Base-by-base conservation (phyloP, 1,140 invertebrate species). In the Aphis gossypii region DNA sequence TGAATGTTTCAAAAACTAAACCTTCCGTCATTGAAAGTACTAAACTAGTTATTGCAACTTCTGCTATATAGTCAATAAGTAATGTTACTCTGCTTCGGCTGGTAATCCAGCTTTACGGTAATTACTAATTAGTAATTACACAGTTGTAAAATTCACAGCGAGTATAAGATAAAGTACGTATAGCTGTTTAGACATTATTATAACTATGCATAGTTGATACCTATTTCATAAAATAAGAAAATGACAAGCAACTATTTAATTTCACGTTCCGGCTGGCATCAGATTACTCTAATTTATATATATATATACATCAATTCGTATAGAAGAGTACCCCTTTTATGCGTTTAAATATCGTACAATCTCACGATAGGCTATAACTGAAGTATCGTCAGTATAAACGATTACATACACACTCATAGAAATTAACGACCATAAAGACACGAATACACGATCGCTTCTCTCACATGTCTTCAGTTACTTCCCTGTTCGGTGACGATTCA, bases 381-480 rank as follows among this genome's bases (percentile, higher is more conserved):
- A 46, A 76, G 60, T 86, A 48, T 41, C 30, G 25, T 46, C 84
- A 23, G 25, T 76, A 30, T 86, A 46, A 86, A 25, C 44, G 84
- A 86, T 90, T 68, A 48, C 89, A 90, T 18, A 60, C 51, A 30
- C 35, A 30, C 25, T 48, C 60, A 11, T 60, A 76, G 25, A n/a
- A 25, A 23, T 46, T 76, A 46, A 91, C 56, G 48, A 76, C 51
- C 35, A 38, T 60, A 54, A 35, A 30, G 60, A 46, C 41, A 76
- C 60, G 60, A 76, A 60, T 60, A 60, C 25, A 60, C 25, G 56
- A 60, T 68, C 30, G n/a, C 20, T 14, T 92, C 90, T 92, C 90
- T 92, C 90, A 92, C 90, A 92, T 46, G 54, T 92, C 90, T 92
- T 82, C 35, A 46, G 30, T 92, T 92, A 92, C 90, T 30, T 76